Evolutionary conservation across 2,888 invertebrate genomes (phyloP), one percentile per base, ranked within the genome.

Genomic region (Branchellion lobata): DNA sequence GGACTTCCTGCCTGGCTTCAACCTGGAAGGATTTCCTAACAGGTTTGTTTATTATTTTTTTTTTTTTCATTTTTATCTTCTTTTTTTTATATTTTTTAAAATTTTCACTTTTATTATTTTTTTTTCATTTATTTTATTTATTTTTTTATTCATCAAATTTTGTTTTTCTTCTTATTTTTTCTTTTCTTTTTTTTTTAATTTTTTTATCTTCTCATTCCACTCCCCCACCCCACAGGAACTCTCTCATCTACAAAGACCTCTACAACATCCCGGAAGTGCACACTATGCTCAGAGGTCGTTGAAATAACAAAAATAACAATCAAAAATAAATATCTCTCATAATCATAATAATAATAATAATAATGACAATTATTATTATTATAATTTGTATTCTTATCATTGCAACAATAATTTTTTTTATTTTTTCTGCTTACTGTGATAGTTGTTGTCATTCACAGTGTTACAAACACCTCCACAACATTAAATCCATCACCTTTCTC

Each of bases 1-100:
- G 78, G 92, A 94, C 86, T 99, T 98, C 88, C 89, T 99, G 79
- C 98, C 98, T 0, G 99, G 98, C 0, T 96, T 98, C 86, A 93
- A 95, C 21, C 90, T 98, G 78, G 97, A 98, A 89, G 97, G 97
- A 0, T 97, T 94, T 86, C 96, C 98, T 0, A 99, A 98, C 89
- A 90, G 61, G 61, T 57, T 24, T 40, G 40, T 40, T 5, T 14
- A 40, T 40, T 8, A 40, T 40, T 40, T 8, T 5, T 5, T 40
- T 40, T 40, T 40, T 5, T 40, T 8, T 40, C 40, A 8, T 8
- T 40, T 40, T 40, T 40, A 40, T 8, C 5, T 8, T 40, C 5
- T 5, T 8, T 40, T 40, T 40, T 8, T 8, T 8, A 40, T 40
- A 40, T 40, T 8, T 8, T 40, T 40, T 40, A 8, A 8, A 40